Evolutionary conservation across 2,113 vertebrate species (phyloP).

Genomic region (Cygnus atratus): DNA sequence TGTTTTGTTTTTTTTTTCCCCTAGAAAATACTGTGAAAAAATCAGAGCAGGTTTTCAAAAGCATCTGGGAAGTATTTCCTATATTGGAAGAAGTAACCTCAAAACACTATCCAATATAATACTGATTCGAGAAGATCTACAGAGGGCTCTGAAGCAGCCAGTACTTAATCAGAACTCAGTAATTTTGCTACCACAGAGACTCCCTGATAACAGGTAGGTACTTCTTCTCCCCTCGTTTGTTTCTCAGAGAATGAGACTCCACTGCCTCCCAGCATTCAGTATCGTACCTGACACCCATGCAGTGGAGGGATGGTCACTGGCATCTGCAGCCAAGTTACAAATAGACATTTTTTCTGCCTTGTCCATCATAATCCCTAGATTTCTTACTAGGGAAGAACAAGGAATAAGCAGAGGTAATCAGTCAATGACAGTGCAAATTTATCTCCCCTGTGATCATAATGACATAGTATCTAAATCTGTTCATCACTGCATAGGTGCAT

Average conservation of each 20-base stretch:
- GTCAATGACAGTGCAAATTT: slow-evolving; percentile 37
- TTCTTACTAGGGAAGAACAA: not conserved
- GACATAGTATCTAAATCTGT: slow-evolving; percentile 34
- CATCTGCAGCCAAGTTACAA: not conserved
- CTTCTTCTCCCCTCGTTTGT: not conserved
- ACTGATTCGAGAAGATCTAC: not conserved
- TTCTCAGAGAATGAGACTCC: not conserved
- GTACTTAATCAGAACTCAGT: not conserved
- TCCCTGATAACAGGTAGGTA: not conserved
- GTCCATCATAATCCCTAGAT: not conserved
- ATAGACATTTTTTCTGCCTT: not conserved
- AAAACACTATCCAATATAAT: not conserved
- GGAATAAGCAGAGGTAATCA: slow-evolving; percentile 42
- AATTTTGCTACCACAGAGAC: not conserved
- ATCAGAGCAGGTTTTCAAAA: not conserved
- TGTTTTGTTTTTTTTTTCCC: no score
- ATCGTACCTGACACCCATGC: not conserved
- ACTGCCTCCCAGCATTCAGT: not conserved
- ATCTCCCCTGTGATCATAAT: slow-evolving; percentile 50
- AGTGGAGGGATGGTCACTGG: not conserved
- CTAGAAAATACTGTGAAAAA: not conserved
- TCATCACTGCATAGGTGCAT: slow-evolving; percentile 41
- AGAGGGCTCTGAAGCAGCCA: not conserved
- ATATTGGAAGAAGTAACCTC: not conserved
- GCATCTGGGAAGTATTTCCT: not conserved